Evolutionary conservation across 2,113 vertebrate species (phyloP), one percentile per base, ranked within the genome.

Genomic region (Onychostoma macrolepis): DNA sequence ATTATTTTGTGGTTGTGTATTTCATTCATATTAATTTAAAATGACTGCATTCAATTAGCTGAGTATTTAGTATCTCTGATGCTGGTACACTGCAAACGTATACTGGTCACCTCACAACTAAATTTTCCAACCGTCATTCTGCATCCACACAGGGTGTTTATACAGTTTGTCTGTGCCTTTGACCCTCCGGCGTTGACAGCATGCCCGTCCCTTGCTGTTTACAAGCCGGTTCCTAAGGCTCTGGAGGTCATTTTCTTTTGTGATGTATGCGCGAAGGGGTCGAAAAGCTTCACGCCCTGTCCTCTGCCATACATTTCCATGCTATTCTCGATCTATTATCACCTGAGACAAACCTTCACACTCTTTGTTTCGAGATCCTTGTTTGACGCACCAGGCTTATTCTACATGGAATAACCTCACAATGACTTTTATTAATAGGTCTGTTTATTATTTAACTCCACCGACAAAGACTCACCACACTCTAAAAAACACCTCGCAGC

Each of bases 251-350:
- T 81, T 86, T 86, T 85, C 87, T 88, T 33, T 80, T 84, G 81
- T 90, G 89, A 90, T 81, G 85, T 90, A 77, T 80, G 67, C 48
- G 43, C 10, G 10, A 50, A 77, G 50, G 15, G 53, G 83, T 87
- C 63, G 63, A 56, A 38, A 28, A 77, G 58, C 76, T 78, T 76
- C 79, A 85, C 72, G 50, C 81, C 83, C 88, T 88, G 90, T 90
- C 86, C 92, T 90, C 90, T 92, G 91, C 93, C 91, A 84, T 53
- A 75, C 45, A 86, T 85, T 88, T 90, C 87, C 92, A 93, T 85
- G 90, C 92, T 94, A 94, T 94, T 94, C 93, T 89, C 89, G 91
- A 90, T 92, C 92, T 90, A 94, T 93, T 94, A 92, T 94, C 94
- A 94, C 92, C 94, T 93, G 88, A 67, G 77, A 61, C 72, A 84